These are phyloP conservation scores for Rhea americana DNA, from an alignment of 2,113 vertebrate genomes.

Conservation along the genomic window DNA sequence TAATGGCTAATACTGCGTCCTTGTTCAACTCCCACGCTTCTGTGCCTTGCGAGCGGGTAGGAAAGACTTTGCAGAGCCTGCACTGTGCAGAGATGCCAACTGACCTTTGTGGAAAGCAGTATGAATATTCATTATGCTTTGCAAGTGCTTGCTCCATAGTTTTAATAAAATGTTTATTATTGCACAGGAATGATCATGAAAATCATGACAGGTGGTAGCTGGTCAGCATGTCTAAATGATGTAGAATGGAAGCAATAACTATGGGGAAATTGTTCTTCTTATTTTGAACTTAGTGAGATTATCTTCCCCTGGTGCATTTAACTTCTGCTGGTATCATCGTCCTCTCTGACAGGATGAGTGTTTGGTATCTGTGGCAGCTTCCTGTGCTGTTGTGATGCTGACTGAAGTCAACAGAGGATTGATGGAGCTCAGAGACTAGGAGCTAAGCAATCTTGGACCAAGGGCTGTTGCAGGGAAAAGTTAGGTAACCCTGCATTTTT, in stretches of 20 bases:
- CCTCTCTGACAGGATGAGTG: not conserved
- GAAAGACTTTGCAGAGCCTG: not conserved
- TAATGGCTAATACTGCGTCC: conserved; percentile 39
- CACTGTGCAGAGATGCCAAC: not conserved
- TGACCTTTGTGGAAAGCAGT: not conserved
- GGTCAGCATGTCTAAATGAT: not conserved
- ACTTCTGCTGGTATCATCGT: not conserved
- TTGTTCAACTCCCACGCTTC: conserved; percentile 48
- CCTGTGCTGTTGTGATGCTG: not conserved
- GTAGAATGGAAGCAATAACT: not conserved
- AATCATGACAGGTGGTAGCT: not conserved
- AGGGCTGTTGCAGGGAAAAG: not conserved
- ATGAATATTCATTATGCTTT: not conserved
- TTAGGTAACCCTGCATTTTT: not conserved
- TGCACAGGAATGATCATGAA: not conserved
- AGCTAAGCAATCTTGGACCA: not conserved
- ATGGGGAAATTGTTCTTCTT: not conserved
- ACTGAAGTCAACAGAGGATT: not conserved
- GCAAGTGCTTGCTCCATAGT: not conserved
- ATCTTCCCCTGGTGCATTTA: not conserved
- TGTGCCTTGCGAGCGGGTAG: not conserved
- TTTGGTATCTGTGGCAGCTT: not conserved
- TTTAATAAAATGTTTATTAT: not conserved
- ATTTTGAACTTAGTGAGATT: not conserved
- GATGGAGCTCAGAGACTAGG: not conserved